Percentiles rank a stretch among this genome's conserved stretches.
Evolutionary conservation across 2,888 invertebrate species (phyloP).

Genomic region (Cryptus armator): DNA sequence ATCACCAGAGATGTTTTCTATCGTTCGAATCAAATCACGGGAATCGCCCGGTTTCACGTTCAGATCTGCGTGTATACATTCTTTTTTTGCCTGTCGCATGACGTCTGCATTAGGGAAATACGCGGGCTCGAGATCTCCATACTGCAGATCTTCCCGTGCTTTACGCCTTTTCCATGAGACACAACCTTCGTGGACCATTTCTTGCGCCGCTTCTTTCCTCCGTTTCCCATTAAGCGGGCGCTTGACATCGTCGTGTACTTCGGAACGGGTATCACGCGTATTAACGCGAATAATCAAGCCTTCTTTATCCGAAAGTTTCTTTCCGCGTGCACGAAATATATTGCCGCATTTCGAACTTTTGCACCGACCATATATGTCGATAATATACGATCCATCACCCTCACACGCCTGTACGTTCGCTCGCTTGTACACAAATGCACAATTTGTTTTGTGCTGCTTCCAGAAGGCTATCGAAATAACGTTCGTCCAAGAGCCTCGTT

Average conservation of each 20-base stretch:
- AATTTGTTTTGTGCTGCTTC: conserved; percentile 11
- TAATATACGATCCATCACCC: neutral
- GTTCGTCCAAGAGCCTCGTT: no score
- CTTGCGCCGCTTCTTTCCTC: neutral
- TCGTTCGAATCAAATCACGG: conserved; percentile 16
- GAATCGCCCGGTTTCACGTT: neutral
- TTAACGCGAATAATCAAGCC: conserved; percentile 28
- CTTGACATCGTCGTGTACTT: conserved; percentile 53
- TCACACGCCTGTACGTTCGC: conserved; percentile 15
- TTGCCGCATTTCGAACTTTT: conserved; percentile 42
- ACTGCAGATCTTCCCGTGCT: conserved; percentile 32
- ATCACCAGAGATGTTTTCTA: conserved; percentile 76
- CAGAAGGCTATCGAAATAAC: no score
- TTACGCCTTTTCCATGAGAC: conserved; percentile 12
- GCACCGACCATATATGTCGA: conserved; percentile 33
- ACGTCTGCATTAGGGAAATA: conserved; percentile 17
- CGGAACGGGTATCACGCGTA: conserved; percentile 47
- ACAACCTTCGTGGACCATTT: neutral
- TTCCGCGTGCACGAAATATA: conserved; percentile 11
- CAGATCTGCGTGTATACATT: conserved; percentile 1
- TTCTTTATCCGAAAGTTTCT: conserved; percentile 8
- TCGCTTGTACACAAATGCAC: conserved; percentile 58
- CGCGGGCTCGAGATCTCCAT: conserved; percentile 19
- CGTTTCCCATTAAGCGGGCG: conserved; percentile 38
- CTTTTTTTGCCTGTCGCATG: conserved; percentile 34